Base-by-base conservation (phyloP, 2,113 vertebrate genomes). In the Anoplopoma fimbria region DNA sequence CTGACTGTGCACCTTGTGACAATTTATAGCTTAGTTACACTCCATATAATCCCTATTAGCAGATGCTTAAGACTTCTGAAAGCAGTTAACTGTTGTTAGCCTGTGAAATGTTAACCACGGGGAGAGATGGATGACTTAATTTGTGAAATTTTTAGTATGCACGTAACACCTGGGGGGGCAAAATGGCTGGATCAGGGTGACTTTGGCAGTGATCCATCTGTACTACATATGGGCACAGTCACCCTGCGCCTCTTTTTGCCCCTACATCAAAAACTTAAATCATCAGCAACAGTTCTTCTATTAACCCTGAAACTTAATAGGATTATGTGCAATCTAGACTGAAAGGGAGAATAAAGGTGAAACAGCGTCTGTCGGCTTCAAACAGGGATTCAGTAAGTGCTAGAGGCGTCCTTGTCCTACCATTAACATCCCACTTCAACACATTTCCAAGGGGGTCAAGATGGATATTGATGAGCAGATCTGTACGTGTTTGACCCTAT, bases 1-100 rank as follows among this genome's bases (percentile, higher is more conserved):
- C 71, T 83, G 65, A 75, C 55, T 38, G 33, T 49, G 49, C 75
- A 90, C 75, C 78, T 86, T 72, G 23, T 34, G 29, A 83, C 89
- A 87, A 87, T 93, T 91, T 89, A 93, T 90, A 76, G 87, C 86
- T 87, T 81, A 84, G 91, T 89, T 93, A 85, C 92, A 92, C 91
- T 79, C 87, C 86, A 91, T 91, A 93, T 91, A 93, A 91, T 93
- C 86, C 83, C 84, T 84, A 92, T 93, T 92, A 93, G 84, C 86
- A 88, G 90, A 91, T 90, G 92, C 88, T 90, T 90, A 91, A 91
- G 83, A 88, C 83, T 92, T 88, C 77, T 91, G 77, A 81, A 79
- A 78, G 79, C 87, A 90, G 84, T 91, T 91, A 91, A 77, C 86
- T 84, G 85, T 88, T 91, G 89, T 86, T 88, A 84, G 68, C 75